Evolutionary conservation across 1,140 invertebrate species (phyloP).

Genomic region (Drosophila insularis): DNA sequence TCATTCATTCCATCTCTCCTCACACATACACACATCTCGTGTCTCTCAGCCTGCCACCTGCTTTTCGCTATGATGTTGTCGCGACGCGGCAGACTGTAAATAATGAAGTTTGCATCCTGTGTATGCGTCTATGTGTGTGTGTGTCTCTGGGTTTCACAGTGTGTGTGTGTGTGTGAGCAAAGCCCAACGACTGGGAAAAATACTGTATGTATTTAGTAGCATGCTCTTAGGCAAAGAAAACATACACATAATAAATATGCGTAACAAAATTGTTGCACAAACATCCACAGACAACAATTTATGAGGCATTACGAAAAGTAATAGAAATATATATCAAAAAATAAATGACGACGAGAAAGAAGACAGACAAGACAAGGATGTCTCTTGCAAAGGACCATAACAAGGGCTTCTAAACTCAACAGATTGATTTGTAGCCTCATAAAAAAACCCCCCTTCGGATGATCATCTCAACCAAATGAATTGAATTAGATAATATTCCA

Average conservation of each 20-base stretch:
- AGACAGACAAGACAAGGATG: neutral
- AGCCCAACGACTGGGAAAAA: conserved; percentile 30
- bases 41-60: conserved; percentile 15
- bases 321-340: conserved; percentile 23
- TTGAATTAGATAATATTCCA: too few species aligned
- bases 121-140: conserved; percentile 1
- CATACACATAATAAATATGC: conserved; percentile 46
- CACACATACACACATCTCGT: neutral
- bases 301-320: conserved; percentile 44
- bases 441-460: neutral
- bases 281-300: conserved; percentile 48
- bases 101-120: conserved; percentile 73
- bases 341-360: neutral
- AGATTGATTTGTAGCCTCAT: neutral
- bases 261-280: conserved; percentile 50
- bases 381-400: too few species aligned
- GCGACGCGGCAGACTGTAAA: conserved; percentile 78
- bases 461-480: too few species aligned
- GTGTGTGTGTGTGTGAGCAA: conserved; percentile 46
- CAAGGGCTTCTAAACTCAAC: neutral
- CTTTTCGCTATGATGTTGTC: conserved; percentile 43
- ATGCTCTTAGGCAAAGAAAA: conserved; percentile 52
- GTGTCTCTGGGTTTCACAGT: conserved; percentile 1
- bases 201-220: conserved; percentile 17
- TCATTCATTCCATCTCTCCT: neutral